Evolutionary conservation across 2,888 invertebrate species (phyloP), one percentile per base, ranked within the genome.

Genomic region (Ennomos erosarius): DNA sequence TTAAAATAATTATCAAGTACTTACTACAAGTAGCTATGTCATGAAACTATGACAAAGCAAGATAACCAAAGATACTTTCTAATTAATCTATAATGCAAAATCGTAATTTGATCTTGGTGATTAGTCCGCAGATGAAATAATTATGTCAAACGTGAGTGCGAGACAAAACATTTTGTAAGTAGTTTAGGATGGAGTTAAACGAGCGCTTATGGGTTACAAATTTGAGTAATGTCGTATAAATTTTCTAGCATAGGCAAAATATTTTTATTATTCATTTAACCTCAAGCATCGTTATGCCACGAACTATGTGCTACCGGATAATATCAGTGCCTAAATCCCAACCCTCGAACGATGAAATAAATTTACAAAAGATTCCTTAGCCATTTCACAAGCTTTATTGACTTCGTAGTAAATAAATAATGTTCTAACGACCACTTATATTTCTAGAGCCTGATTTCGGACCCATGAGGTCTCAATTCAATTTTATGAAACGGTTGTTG

Each of bases 241-340:
- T 46, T 46, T 36, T 36, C 13, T 36, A 8, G 10, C 36, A 13
- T 1, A 12, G 9, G 36, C 10, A 10, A 36, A 13, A 12, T 46
- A 46, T 49, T 39, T 49, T 49, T 26, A 6, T 33, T 42, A 33
- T 51, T 46, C 51, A 45, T 39, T 40, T 40, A n/a, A 13, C 16
- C 37, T 11, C 10, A 11, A 38, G 6, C 35, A 12, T 37, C 49
- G 10, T 56, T 56, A 45, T n/a, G 12, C 50, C 26, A n/a, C 36
- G 39, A 51, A 46, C 39, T 42, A 45, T 44, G 45, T 26, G 26
- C 45, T 46, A 38, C 16, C 55, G 55, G 55, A 50, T 50, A 48
- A 55, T 56, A 51, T 39, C 13, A 36, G 9, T 9, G 8, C 45
- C 45, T 51, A 34, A 35, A 45, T 51, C 45, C 42, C 6, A 46